A percentile compares a stretch with the other conserved stretches of the same genome.
Evolutionary conservation across 2,113 vertebrate species (phyloP).

Genomic region (Pterocles orientalis): DNA sequence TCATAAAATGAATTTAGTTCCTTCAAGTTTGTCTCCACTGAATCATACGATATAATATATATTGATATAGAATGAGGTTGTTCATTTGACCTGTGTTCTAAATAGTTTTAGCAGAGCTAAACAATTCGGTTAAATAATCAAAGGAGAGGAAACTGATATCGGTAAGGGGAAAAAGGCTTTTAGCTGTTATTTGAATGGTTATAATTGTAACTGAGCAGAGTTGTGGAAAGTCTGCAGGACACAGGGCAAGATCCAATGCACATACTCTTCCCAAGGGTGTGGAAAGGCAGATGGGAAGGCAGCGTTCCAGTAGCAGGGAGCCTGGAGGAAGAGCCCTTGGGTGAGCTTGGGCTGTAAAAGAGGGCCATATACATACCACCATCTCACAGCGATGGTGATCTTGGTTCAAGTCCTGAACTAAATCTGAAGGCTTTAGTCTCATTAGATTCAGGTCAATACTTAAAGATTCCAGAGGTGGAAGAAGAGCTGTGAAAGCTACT

Average conservation of each 20-base stretch:
- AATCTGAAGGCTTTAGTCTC: background rate
- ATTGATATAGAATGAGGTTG: background rate
- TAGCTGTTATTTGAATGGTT: background rate
- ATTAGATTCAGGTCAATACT: background rate
- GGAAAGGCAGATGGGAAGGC: background rate
- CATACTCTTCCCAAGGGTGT: background rate
- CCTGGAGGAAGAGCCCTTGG: background rate
- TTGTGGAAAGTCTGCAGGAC: background rate
- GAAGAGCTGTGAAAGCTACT: background rate
- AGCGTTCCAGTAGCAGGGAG: background rate
- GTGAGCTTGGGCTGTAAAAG: background rate
- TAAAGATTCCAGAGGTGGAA: background rate
- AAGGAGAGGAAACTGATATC: background rate
- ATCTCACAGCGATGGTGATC: background rate
- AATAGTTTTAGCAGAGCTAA: background rate
- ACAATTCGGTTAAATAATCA: background rate
- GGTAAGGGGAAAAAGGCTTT: background rate
- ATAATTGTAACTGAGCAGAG: background rate
- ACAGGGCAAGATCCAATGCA: background rate
- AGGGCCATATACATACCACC: background rate
- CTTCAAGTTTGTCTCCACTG: background rate
- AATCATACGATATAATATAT: background rate
- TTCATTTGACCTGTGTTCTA: background rate
- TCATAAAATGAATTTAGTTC: background rate
- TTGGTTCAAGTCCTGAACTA: background rate